phyloP scores from a whole-genome alignment of 2,113 vertebrate species.

The Phylloscopus trochilus region DNA sequence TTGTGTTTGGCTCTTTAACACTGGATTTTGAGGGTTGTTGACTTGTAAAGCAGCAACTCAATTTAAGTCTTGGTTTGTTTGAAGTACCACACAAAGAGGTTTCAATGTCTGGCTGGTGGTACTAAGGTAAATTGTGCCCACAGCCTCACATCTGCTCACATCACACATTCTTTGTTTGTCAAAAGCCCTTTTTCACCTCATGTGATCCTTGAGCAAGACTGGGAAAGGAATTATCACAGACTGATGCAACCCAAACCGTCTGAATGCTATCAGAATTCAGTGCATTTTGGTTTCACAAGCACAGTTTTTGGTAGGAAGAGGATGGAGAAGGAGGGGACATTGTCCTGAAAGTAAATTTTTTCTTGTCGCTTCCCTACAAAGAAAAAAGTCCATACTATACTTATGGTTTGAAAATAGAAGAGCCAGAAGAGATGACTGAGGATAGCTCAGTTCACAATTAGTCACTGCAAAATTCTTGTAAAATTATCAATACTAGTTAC shows the following conservation, averaged over 20 bases:
- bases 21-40: not conserved
- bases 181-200: not conserved
- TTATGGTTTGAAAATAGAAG: not conserved
- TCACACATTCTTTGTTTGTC: not conserved
- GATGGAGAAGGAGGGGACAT: not conserved
- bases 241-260: not conserved
- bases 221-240: not conserved
- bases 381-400: not conserved
- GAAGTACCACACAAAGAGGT: not conserved
- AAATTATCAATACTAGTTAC: not conserved
- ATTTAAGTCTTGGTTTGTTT: not conserved
- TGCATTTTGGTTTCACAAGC: not conserved
- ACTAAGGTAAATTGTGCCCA: not conserved
- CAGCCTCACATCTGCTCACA: not conserved
- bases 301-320: not conserved
- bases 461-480: not conserved
- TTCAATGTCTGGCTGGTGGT: not conserved
- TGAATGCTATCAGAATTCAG: not conserved
- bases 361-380: rapidly evolving
- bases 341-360: not conserved
- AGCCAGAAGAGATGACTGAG: not conserved
- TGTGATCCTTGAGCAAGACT: not conserved
- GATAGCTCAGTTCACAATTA: not conserved
- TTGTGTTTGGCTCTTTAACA: not conserved
- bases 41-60: not conserved